Evolutionary conservation across 2,888 invertebrate genomes (phyloP).

Genomic region (Lasioglossum zephyrum): DNA sequence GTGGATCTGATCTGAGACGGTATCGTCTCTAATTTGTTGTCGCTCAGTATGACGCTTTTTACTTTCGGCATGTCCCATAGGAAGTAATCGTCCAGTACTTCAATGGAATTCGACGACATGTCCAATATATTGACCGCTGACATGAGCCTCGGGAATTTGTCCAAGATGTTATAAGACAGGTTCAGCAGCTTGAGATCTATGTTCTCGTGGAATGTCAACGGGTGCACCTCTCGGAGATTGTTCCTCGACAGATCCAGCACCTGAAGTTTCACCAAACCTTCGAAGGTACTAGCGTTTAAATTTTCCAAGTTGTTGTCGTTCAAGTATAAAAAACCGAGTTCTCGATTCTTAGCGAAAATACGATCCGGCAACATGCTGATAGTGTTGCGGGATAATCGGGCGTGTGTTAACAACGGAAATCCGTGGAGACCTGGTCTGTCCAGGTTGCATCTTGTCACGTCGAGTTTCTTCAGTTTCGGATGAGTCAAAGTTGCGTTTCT

Average conservation of each 20-base stretch:
- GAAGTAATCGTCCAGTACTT: conserved; percentile 61
- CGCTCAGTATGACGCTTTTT: conserved; percentile 87
- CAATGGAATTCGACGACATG: conserved; percentile 75
- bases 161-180: conserved; percentile 85
- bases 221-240: conserved; percentile 87
- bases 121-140: conserved; percentile 71
- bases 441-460: conserved; percentile 78
- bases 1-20: conserved; percentile 88
- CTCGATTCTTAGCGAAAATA: conserved; percentile 87
- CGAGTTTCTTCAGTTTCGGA: conserved; percentile 75
- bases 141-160: conserved; percentile 71
- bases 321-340: conserved; percentile 87
- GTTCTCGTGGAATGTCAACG: conserved; percentile 87
- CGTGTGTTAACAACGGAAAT: conserved; percentile 87
- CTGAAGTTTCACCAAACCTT: conserved; percentile 86
- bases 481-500: conserved; percentile 77
- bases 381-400: conserved; percentile 88
- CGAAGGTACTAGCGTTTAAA: conserved; percentile 87
- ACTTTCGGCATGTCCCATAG: conserved; percentile 85
- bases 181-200: conserved; percentile 87
- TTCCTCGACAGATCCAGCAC: conserved; percentile 90
- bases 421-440: conserved; percentile 86
- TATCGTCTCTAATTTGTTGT: conserved; percentile 88
- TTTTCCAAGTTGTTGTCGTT: conserved; percentile 88
- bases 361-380: conserved; percentile 86